Evolutionary conservation across 2,888 invertebrate species (phyloP), one percentile per base, ranked within the genome.

Genomic region (Acleris literana): DNA sequence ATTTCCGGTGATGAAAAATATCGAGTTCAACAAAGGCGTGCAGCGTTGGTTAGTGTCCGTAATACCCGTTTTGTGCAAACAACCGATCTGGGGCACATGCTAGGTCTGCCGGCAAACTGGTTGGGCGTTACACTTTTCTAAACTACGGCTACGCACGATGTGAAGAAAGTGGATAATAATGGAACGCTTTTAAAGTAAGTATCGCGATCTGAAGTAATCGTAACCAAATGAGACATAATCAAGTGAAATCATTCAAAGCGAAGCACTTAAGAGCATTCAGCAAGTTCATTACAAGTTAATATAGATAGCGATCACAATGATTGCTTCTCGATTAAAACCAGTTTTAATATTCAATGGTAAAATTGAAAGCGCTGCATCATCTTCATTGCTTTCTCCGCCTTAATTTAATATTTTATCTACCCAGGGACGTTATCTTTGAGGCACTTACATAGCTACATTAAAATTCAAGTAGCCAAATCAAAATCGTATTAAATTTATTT

Each of bases 61-160:
- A 71, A 73, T 79, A 80, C 83, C 80, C 74, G 82, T 83, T 86
- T 83, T 79, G 81, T 85, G 84, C 81, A 84, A 86, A 85, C 84
- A 82, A 74, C 72, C 71, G 71, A 87, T 82, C 79, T 82, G 72
- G 85, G 82, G 73, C 83, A 80, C 74, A 70, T 72, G 71, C 75
- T 70, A 75, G 72, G 74, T 74, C 71, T 75, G 64, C 68, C 33
- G 73, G 74, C 73, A 69, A 74, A 76, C 76, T 79, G 61, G 66
- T 66, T 62, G 52, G 46, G 46, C 57, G 66, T 56, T 57, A 62
- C 61, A 62, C 57, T 66, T 66, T 57, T 66, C 61, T 62, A 57
- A 20, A 62, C 51, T 18, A 52, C 4, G 53, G 61, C 52, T 48
- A 57, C 57, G 48, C 56, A 65, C 48, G 48, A 25, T 16, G 53